A percentile compares a stretch with the other conserved stretches of the same genome.
These are phyloP conservation scores for Dolomedes plantarius DNA, from an alignment of 2,888 invertebrate species.

Conservation along the genomic window DNA sequence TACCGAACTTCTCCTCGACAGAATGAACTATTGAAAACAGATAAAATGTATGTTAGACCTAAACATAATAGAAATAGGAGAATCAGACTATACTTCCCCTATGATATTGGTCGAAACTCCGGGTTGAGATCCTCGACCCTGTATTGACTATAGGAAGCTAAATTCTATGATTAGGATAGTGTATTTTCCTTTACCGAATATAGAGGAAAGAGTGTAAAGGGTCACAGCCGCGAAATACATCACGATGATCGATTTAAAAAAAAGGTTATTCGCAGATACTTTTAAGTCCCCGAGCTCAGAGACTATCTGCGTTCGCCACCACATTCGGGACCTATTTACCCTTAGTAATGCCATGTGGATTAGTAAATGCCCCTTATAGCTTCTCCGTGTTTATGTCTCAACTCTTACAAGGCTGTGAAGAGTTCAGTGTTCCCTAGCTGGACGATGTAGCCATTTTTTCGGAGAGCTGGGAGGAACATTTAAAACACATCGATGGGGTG, in stretches of 20 bases:
- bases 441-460: constrained; percentile 26
- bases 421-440: not conserved
- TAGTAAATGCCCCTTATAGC: no score
- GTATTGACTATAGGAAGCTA: constrained; percentile 4
- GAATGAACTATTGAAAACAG: no score
- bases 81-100: not conserved
- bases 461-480: not conserved
- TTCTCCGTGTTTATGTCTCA: not conserved
- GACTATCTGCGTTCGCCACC: not conserved
- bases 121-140: not conserved
- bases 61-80: no score
- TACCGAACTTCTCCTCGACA: constrained; percentile 1
- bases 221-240: constrained; percentile 7
- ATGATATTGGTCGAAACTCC: not conserved
- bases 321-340: no score
- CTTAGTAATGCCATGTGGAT: no score
- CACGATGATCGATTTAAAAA: not conserved
- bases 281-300: not conserved
- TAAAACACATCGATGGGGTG: not conserved
- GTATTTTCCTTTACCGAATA: constrained; percentile 10
- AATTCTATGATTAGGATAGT: not conserved
- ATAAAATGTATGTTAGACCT: not conserved
- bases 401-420: not conserved
- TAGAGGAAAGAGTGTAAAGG: not conserved
- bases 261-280: constrained; percentile 5